These are phyloP conservation scores for Machimus rusticus DNA, from an alignment of 2,888 invertebrate species.

Conservation along the genomic window DNA sequence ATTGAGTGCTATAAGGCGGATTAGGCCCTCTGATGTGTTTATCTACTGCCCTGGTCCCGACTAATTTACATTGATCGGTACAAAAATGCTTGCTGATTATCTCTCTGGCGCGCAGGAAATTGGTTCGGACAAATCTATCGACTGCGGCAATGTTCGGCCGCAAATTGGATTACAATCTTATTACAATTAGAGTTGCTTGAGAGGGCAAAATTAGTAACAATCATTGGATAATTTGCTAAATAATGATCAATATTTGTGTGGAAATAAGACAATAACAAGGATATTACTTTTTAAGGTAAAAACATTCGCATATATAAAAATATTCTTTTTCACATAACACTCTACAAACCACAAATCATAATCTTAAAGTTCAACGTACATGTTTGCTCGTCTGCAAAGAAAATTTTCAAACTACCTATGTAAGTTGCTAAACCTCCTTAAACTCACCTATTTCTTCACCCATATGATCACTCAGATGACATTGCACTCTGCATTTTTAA, in stretches of 20 bases:
- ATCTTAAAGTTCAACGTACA: no score
- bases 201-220: not conserved
- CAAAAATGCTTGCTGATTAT: not conserved
- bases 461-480: no score
- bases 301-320: no score
- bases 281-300: not conserved
- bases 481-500: no score
- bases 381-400: no score
- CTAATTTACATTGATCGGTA: not conserved
- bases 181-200: not conserved
- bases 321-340: no score
- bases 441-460: no score
- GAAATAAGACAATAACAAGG: not conserved
- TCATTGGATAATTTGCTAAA: not conserved
- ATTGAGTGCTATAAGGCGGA: constrained; percentile 34
- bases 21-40: constrained; percentile 25
- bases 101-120: not conserved
- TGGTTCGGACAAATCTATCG: not conserved
- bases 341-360: no score
- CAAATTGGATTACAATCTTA: not conserved
- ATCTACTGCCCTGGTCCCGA: not conserved
- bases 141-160: not conserved
- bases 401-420: no score
- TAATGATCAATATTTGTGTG: not conserved
- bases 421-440: no score